Base-by-base conservation (phyloP, 2,888 invertebrate species). In the Melanostoma scalare region DNA sequence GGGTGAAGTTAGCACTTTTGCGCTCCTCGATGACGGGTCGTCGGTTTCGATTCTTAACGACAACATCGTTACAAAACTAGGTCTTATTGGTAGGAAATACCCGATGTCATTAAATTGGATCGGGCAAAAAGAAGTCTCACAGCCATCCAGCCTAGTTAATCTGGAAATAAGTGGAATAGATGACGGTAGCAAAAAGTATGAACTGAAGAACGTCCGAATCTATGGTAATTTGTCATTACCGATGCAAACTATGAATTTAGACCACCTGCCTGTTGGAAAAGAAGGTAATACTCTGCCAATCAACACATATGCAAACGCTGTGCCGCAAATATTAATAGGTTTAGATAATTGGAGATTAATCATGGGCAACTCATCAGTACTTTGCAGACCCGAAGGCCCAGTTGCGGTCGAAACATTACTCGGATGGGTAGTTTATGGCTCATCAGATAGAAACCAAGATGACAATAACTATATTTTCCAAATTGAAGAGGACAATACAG, bases 391-490 rank as follows among this genome's bases (percentile, higher is more conserved):
- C n/a, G 48, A 56, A 20, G 69, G 50, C 8, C 52, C 52, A 2
- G 33, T 50, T 5, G 52, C 46, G 0, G 50, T 52, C 3, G 35
- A 40, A 42, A 69, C 48, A 5, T 6, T 20, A 9, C 42, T 69
- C 0, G 58, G 48, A 31, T 58, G 58, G 56, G 58, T 58, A 0
- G 56, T 69, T 3, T 68, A 55, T 20, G 55, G 67, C n/a, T 36
- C 55, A 38, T 55, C 36, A 4, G 10, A 55, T 55, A 6, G 38
- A 38, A 38, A 38, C 4, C 6, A 4, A 9, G 4, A 55, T 0
- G n/a, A 38, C 35, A 2, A 4, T 10, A 38, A 38, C 4, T 31
- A 38, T 38, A 20, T 20, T 1, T 55, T 10, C 6, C 55, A 55
- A 9, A 55, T 38, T 1, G 36, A 36, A 20, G 38, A 55, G 4